These are phyloP conservation scores for Lepidurus apus DNA, from an alignment of 1,140 invertebrate genomes.

Conservation along the genomic window DNA sequence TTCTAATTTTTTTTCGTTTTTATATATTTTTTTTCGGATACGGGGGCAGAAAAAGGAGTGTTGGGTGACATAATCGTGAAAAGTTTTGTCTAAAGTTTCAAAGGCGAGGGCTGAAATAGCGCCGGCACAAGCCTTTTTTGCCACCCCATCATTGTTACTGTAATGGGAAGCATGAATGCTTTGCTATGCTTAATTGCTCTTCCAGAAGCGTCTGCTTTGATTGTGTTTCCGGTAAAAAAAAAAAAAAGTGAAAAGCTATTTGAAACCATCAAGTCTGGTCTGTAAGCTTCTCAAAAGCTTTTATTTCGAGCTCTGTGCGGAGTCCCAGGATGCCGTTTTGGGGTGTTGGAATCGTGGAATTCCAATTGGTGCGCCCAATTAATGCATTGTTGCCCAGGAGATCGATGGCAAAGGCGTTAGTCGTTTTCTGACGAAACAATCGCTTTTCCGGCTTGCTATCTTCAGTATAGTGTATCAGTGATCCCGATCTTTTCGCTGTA, in stretches of 20 bases:
- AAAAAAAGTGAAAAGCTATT: too few relatives aligned
- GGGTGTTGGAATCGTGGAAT: neutral
- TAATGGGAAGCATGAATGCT: neutral
- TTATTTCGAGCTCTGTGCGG: too few relatives aligned
- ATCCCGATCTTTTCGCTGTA: neutral
- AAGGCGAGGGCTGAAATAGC: neutral
- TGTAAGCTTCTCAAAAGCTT: neutral
- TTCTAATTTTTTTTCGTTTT: neutral
- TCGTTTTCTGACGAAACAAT: neutral
- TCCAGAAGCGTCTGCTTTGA: constrained; percentile 6
- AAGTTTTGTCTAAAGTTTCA: neutral
- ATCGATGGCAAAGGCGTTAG: neutral
- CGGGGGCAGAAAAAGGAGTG: neutral
- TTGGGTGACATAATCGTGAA: neutral
- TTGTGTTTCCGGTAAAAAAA: neutral
- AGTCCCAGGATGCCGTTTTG: too few relatives aligned
- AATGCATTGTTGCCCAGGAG: neutral
- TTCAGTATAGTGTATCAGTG: neutral
- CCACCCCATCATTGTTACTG: neutral
- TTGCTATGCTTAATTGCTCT: neutral
- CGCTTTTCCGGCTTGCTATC: neutral
- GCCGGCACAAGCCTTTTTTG: neutral
- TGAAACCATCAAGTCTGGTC: too few relatives aligned
- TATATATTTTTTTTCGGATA: neutral
- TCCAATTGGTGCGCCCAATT: neutral